A percentile compares a stretch with the other conserved stretches of the same genome.
Evolutionary conservation across 2,888 invertebrate genomes (phyloP).

Genomic region (Blastobasis adustella): DNA sequence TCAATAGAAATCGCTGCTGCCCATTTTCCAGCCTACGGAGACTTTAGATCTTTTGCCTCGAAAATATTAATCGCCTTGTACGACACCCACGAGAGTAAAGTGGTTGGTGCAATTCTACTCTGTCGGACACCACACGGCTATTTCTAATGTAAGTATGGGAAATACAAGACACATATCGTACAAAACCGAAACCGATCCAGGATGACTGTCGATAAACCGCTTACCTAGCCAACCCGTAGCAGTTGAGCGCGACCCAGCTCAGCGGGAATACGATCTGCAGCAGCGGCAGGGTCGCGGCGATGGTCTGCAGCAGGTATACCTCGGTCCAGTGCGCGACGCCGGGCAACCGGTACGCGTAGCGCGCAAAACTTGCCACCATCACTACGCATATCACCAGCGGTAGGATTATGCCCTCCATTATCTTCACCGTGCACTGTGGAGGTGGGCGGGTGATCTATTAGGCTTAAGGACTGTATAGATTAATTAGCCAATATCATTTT

Average conservation of each 20-base stretch:
- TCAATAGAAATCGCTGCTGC: too few relatives aligned
- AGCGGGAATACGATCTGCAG: slow-evolving; percentile 89
- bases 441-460: background rate
- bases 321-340: slow-evolving; percentile 82
- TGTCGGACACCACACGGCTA: too few relatives aligned
- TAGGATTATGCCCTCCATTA: slow-evolving; percentile 84
- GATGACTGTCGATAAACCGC: background rate
- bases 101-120: too few relatives aligned
- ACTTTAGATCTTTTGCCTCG: too few relatives aligned
- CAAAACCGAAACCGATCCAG: too few relatives aligned
- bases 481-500: too few relatives aligned
- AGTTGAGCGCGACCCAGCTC: slow-evolving; percentile 90
- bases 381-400: slow-evolving; percentile 78
- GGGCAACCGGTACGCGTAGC: slow-evolving; percentile 78
- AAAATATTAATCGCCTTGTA: too few relatives aligned
- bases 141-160: too few relatives aligned
- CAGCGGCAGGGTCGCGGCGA: slow-evolving; percentile 86
- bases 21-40: too few relatives aligned
- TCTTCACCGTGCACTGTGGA: slow-evolving; percentile 79
- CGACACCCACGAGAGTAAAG: too few relatives aligned
- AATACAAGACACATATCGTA: too few relatives aligned
- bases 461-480: too few relatives aligned
- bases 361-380: slow-evolving; percentile 78
- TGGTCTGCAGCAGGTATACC: slow-evolving; percentile 82
- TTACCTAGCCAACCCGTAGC: slow-evolving; percentile 86